Evolutionary conservation across 2,797 vertebrate genomes (phyloP), one percentile per base, ranked within the genome.

Genomic region (Onychomys arenicola): DNA sequence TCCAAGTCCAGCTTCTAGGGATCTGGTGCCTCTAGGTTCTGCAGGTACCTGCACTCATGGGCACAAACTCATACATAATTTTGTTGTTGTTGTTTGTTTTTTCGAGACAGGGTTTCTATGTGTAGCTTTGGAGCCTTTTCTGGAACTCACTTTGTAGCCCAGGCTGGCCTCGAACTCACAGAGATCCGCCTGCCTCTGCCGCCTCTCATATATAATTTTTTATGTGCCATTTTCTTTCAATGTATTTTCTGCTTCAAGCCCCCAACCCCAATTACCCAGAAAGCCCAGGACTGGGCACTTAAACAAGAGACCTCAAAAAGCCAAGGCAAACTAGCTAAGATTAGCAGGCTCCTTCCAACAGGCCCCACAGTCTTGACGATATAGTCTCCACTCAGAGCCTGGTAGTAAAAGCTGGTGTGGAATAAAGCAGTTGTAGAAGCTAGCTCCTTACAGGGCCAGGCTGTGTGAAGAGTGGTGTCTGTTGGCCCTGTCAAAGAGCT

Each of bases 381-480:
- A 0, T 99, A 98, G 97, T 99, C 99, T 86, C 98, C 99, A 0
- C 98, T 99, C 85, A 99, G 29, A 2, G 99, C 99, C 89, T 99
- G 99, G 98, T 99, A 99, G 97, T 99, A 99, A 40, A 99, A 98
- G 29, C 99, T 98, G 63, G 99, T 99, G n/a, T 99, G 99, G 98
- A 99, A 99, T 96, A 99, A 98, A 71, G 99, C 98, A 98, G 99
- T 99, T 9, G 99, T 99, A 0, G 98, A 98, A 5, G 99, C 85
- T 57, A 99, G 98, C 91, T 16, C 99, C 99, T 99, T 91, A 99
- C 91, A 99, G 98, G 7, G 99, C 99, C 98, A 99, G 98, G 95
- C 99, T 99, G 98, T 99, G 99, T 94, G 99, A 98, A 98, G 99
- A 99, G 97, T 99, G 99, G 97, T 99, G 99, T 95, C 99, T 99